These are phyloP conservation scores for Anolis apletophallus DNA, from an alignment of 2,797 vertebrate species.

Conservation along the genomic window DNA sequence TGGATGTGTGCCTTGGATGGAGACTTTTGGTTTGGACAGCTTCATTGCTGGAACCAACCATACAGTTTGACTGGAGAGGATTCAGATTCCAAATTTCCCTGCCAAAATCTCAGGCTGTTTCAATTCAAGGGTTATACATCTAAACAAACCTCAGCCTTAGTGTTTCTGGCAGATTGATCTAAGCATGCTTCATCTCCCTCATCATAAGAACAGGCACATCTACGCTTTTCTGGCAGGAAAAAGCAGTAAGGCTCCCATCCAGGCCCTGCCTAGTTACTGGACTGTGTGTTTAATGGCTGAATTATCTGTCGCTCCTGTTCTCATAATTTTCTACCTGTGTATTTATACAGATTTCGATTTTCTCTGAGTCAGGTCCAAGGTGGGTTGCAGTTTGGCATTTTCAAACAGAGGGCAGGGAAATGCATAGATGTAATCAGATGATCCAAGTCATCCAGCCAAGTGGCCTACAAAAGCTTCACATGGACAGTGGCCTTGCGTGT, in stretches of 20 bases:
- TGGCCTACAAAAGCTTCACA: background rate
- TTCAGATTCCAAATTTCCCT: constrained; percentile 19
- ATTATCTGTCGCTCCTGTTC: constrained; percentile 1
- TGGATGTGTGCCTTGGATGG: constrained; percentile 1
- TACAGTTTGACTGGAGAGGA: background rate
- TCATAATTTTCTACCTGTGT: background rate
- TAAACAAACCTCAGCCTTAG: constrained; percentile 13
- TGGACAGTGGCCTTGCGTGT: background rate
- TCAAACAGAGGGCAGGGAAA: background rate
- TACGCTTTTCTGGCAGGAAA: background rate
- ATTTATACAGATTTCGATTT: background rate
- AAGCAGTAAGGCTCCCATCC: constrained; percentile 12
- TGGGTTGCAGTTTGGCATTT: background rate
- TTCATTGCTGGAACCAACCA: background rate
- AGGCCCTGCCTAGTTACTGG: background rate
- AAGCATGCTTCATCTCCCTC: constrained; percentile 20
- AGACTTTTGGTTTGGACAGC: constrained; percentile 9
- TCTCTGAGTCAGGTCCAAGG: background rate
- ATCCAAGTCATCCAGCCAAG: background rate
- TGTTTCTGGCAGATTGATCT: background rate
- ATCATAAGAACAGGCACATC: constrained; percentile 14
- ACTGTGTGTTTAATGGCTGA: background rate
- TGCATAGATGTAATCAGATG: background rate
- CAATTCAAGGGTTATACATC: constrained; percentile 18
- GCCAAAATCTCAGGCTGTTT: constrained; percentile 36